Base-by-base conservation (phyloP, 64 coral and sea anemone species). In the Astreopora myriophthalma region DNA sequence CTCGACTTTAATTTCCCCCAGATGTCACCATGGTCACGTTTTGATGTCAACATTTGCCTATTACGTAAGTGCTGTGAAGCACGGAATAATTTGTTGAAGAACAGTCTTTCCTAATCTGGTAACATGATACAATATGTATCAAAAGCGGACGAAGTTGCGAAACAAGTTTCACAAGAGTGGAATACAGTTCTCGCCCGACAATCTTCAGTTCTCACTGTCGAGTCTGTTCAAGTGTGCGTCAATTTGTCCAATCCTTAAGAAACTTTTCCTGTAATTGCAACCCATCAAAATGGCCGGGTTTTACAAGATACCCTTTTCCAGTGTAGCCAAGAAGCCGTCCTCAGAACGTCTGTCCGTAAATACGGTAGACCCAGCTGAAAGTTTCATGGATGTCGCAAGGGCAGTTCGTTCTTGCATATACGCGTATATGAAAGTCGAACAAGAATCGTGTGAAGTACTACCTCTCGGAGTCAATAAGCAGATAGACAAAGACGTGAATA, bases 401-500 rank as follows among this genome's bases (percentile, higher is more conserved):
- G 48, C 25, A 20, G 26, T 33, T 6, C 52, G 79, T n/a, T 9
- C 2, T 8, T 20, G 48, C 14, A 23, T 63, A 17, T 83, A 83
- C 29, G 13, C 23, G 29, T 14, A 17, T 22, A 83, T 83, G 31
- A 57, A 31, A 17, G 22, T 29, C 8, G 58, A 25, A 5, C 79
- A 29, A 34, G 79, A 83, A 34, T 83, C 79, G 6, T 38, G 40
- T 6, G 79, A 83, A 34, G 48, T 83, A 20, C n/a, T 83, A 12
- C 27, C 48, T 14, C 10, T 58, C 20, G 30, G 55, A 14, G 30
- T 9, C 31, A 60, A 83, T 20, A 83, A 60, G 13, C 25, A 83
- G 7, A 11, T 83, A 20, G 79, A 83, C 51, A 83, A 34, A 34
- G 1, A 28, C 23, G 36, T 83, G n/a, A 83, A 83, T 57, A 58